Evolutionary conservation across 2,113 vertebrate genomes (phyloP).

Genomic region (Pangasianodon gigas): DNA sequence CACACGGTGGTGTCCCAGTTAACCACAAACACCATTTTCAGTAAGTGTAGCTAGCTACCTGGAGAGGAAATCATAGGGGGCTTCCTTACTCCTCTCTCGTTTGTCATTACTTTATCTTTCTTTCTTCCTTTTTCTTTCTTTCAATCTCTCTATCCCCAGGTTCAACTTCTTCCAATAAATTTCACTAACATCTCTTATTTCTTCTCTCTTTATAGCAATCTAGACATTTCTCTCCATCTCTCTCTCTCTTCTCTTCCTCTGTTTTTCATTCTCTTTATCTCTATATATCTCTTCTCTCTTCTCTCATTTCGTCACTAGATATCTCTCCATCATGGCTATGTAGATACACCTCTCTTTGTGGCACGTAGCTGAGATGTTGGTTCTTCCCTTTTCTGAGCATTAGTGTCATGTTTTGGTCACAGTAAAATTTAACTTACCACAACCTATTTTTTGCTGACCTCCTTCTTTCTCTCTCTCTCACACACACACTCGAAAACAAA

Average conservation of each 20-base stretch:
- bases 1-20: constrained; percentile 24
- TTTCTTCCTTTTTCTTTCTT: background rate
- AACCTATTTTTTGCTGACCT: background rate
- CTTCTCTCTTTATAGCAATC: background rate
- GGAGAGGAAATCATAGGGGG: constrained; percentile 7
- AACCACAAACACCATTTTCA: constrained; percentile 35
- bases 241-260: constrained; percentile 3
- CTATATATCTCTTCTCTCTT: background rate
- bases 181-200: background rate
- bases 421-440: background rate
- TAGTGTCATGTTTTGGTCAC: background rate
- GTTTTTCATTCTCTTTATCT: background rate
- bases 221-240: background rate
- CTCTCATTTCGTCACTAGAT: background rate
- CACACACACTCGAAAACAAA: background rate
- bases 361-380: background rate
- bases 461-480: background rate
- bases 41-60: constrained; percentile 20
- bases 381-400: background rate
- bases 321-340: background rate
- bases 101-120: background rate
- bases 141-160: background rate
- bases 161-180: background rate
- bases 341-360: background rate
- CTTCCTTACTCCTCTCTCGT: background rate